Percentiles rank a stretch among this genome's conserved stretches.
Conservation (phyloP, 2,888 invertebrate species). For the Spodoptera littoralis region DNA sequence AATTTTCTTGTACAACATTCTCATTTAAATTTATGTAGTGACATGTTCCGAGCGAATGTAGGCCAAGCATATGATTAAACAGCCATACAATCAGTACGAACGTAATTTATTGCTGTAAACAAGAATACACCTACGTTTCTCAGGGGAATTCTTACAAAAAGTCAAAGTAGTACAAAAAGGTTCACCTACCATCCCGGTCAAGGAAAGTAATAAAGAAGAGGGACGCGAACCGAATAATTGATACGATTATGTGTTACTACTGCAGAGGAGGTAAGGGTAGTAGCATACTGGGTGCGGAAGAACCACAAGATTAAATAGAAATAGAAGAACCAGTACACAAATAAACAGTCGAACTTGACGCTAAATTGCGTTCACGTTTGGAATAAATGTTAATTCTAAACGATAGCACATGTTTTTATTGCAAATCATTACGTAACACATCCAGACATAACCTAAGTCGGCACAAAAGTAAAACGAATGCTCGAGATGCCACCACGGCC, state of each 20-base stretch:
- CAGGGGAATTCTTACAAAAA: conserved; percentile 59
- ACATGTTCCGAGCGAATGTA: conserved; percentile 21
- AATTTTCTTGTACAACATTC: conserved; percentile 31
- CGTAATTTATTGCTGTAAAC: conserved; percentile 48
- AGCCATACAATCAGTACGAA: conserved; percentile 36
- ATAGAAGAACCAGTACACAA: conserved; percentile 16
- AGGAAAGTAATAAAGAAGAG: conserved; percentile 84
- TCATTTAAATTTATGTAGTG: conserved; percentile 9
- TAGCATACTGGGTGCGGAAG: conserved; percentile 52
- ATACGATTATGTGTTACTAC: conserved; percentile 85
- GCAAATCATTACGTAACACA: conserved; percentile 49
- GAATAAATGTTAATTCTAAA: conserved; percentile 31
- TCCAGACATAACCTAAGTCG: conserved; percentile 46
- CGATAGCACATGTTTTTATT: conserved; percentile 39
- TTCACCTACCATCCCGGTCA: conserved; percentile 69
- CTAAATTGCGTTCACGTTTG: conserved; percentile 13
- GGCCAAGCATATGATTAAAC: conserved; percentile 42
- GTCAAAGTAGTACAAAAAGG: conserved; percentile 67
- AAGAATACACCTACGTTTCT: conserved; percentile 46
- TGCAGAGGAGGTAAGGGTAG: conserved; percentile 65
- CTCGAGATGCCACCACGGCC: conserved; percentile 45
- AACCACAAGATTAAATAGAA: conserved; percentile 1
- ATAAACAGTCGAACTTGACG: conserved; percentile 24
- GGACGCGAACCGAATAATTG: conserved; percentile 86
- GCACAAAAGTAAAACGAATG: conserved; percentile 48